A percentile compares a stretch with the other conserved stretches of the same genome.
Conservation (phyloP, 2,888 invertebrate genomes). For the Erannis defoliaria region DNA sequence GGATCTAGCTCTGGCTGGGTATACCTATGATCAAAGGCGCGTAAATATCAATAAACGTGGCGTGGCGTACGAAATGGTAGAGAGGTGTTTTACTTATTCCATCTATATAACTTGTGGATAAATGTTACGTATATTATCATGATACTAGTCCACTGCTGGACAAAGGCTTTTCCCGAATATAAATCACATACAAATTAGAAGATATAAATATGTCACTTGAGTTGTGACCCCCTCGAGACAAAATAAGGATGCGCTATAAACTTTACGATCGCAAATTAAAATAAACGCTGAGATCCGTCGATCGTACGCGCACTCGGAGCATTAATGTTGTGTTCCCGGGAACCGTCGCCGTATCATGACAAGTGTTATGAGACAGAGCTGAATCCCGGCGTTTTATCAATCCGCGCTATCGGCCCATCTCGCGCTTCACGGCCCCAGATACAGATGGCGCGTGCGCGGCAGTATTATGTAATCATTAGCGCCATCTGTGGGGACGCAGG, state of each 20-base stretch:
- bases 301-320: neutral
- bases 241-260: neutral
- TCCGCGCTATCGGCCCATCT: constrained; percentile 45
- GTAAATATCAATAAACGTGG: no score
- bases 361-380: constrained; percentile 16
- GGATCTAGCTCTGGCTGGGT: no score
- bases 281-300: constrained; percentile 12
- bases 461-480: constrained; percentile 21
- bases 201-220: no score
- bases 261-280: constrained; percentile 19
- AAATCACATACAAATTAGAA: neutral
- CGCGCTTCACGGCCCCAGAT: constrained; percentile 47
- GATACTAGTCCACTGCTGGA: no score
- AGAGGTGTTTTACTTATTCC: no score
- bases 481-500: constrained; percentile 25
- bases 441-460: constrained; percentile 54
- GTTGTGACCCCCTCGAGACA: neutral
- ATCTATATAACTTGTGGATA: no score
- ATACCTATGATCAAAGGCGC: no score
- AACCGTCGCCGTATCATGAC: neutral
- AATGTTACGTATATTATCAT: no score
- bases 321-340: neutral
- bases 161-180: no score
- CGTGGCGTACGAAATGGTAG: no score
- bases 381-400: constrained; percentile 17